A percentile compares a stretch with the other conserved stretches of the same genome.
Conservation (phyloP, 2,113 vertebrate genomes). For the Vulpes lagopus region DNA sequence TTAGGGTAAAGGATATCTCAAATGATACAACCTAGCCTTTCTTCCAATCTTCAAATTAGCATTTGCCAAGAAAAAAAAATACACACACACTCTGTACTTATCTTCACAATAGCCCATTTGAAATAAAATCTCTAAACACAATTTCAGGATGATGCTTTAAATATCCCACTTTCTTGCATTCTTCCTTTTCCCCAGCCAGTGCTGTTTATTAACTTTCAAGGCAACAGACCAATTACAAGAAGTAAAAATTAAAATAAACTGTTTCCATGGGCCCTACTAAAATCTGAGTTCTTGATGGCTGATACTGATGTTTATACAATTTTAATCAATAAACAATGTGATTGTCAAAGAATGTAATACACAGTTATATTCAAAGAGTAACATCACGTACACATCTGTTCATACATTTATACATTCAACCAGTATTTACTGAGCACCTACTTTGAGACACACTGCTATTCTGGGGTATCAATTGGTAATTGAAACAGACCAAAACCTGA, state of each 20-base stretch:
- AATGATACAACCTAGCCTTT: not conserved
- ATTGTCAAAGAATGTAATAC: conserved; percentile 4
- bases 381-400: not conserved
- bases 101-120: conserved; percentile 11
- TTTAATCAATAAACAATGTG: not conserved
- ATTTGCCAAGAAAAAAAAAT: not conserved
- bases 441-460: not conserved
- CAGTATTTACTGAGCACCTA: not conserved
- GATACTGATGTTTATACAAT: not conserved
- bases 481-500: not conserved
- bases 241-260: conserved; percentile 54
- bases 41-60: conserved; percentile 33
- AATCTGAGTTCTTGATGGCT: not conserved
- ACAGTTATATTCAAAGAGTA: not conserved
- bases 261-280: not conserved
- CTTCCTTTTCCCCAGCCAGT: not conserved
- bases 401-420: not conserved
- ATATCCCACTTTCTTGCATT: not conserved
- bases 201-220: not conserved
- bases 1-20: conserved; percentile 29
- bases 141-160: conserved; percentile 30
- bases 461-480: not conserved
- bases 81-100: not conserved
- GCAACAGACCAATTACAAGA: conserved; percentile 24
- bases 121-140: conserved; percentile 46